Base-by-base conservation (phyloP, 2,113 vertebrate species). In the Potamarius usumacintae region DNA sequence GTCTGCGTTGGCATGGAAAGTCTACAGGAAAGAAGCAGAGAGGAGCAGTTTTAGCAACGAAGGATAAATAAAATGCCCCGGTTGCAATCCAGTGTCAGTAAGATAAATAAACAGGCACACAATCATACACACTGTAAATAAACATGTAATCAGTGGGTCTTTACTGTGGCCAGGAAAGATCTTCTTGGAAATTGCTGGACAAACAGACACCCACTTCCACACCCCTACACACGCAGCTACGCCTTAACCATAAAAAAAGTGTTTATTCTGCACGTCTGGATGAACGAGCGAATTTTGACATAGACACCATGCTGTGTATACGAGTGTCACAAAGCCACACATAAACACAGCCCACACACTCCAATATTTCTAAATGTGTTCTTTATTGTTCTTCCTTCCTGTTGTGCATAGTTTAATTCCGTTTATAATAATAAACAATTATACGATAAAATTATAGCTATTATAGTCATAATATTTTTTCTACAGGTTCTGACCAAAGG, bases 1-100 rank as follows among this genome's bases (percentile, higher is more conserved):
- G 0, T 99, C 97, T 0, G 91, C 93, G 14, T 99, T 99, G 91
- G 97, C 98, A 20, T 96, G 97, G 92, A 99, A 99, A 2, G 97
- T 94, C 98, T 99, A 77, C 17, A 67, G 22, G 89, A 72, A 86
- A 74, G 88, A 76, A 82, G 69, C 7, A 86, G 77, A 2, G 12
- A 89, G 15, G 20, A 57, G 57, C 62, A 82, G 67, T 78, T 85
- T 42, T 84, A 79, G 67, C 25, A 88, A 78, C 25, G 25, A 65
- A 78, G 17, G 52, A 76, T 77, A 69, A 53, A 69, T 74, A 87
- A 34, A 65, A 60, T 55, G 42, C 77, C 72, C 15, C 14, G 12
- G 50, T 27, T 74, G n/a, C 65, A 74, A 25, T 22, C 52, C 65
- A 71, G 18, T 34, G 52, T 15, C 58, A 58, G 62, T 25, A 48